phyloP scores from a whole-genome alignment of 2,888 invertebrate species.

The Dastarcus helophoroides region DNA sequence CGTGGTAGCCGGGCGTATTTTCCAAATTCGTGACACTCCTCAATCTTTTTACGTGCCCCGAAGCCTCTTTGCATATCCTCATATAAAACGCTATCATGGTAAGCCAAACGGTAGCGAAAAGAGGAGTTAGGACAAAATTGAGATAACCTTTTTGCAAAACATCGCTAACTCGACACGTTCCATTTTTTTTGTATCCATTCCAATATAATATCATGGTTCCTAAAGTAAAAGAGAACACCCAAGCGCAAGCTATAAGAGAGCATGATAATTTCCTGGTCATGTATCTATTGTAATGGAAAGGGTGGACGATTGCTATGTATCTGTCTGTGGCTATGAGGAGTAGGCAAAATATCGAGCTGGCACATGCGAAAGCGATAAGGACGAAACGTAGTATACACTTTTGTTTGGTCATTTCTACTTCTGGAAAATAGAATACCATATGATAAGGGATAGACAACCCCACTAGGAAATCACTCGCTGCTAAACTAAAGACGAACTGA shows the following conservation, averaged over 20 bases:
- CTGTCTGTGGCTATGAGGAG: conserved; percentile 69
- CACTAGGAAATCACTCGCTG: conserved; percentile 67
- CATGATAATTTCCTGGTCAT: conserved; percentile 59
- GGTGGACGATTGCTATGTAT: conserved; percentile 69
- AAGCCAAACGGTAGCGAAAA: conserved; percentile 62
- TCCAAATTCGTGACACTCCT: conserved; percentile 47
- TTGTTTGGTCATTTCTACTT: conserved; percentile 46
- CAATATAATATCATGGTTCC: conserved; percentile 64
- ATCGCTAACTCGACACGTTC: conserved; percentile 56
- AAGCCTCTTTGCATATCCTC: conserved; percentile 68
- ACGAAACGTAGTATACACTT: conserved; percentile 63
- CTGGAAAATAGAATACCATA: conserved; percentile 57
- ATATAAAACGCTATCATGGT: conserved; percentile 65
- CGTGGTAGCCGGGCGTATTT: conserved; percentile 41
- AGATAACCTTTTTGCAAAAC: conserved; percentile 41
- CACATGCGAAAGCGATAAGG: conserved; percentile 62
- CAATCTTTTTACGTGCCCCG: conserved; percentile 57
- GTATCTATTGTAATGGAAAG: conserved; percentile 63
- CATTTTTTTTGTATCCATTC: conserved; percentile 54
- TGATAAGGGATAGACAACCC: conserved; percentile 69
- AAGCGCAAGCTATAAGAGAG: conserved; percentile 52
- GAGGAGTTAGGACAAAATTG: conserved; percentile 49
- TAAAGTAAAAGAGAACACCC: conserved; percentile 54
- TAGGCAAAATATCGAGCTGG: conserved; percentile 68
- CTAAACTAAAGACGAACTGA: conserved; percentile 67